These are phyloP conservation scores for Colaptes auratus DNA, from an alignment of 2,113 vertebrate genomes.

Conservation along the genomic window DNA sequence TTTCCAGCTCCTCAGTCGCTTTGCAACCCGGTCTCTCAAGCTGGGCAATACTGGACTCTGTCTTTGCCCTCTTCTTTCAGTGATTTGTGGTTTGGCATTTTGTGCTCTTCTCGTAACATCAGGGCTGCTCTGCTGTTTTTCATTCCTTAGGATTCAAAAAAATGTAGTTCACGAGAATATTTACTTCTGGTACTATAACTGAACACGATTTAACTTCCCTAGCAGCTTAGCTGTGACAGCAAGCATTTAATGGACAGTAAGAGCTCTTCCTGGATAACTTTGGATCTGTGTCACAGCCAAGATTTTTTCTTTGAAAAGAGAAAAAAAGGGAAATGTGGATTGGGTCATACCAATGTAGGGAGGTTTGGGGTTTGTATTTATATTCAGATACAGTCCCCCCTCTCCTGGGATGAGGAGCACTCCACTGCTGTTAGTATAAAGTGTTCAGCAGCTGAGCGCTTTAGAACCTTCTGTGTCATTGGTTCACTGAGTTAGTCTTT, in stretches of 20 bases:
- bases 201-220: neutral
- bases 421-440: neutral
- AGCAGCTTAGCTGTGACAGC: neutral
- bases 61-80: neutral
- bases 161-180: neutral
- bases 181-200: neutral
- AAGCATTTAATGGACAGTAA: neutral
- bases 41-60: neutral
- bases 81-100: neutral
- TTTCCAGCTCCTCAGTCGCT: neutral
- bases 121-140: neutral
- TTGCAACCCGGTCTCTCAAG: neutral
- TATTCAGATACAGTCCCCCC: neutral
- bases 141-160: neutral
- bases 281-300: neutral
- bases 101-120: neutral
- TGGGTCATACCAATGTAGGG: neutral
- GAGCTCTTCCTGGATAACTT: neutral
- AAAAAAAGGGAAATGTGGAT: neutral
- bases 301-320: neutral
- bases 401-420: neutral
- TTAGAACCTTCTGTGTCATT: neutral
- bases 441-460: neutral
- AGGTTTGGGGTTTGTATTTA: neutral
- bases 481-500: neutral